A percentile compares a stretch with the other conserved stretches of the same genome.
phyloP scores from a whole-genome alignment of 2,113 vertebrate genomes.

The Balaenoptera acutorostrata region DNA sequence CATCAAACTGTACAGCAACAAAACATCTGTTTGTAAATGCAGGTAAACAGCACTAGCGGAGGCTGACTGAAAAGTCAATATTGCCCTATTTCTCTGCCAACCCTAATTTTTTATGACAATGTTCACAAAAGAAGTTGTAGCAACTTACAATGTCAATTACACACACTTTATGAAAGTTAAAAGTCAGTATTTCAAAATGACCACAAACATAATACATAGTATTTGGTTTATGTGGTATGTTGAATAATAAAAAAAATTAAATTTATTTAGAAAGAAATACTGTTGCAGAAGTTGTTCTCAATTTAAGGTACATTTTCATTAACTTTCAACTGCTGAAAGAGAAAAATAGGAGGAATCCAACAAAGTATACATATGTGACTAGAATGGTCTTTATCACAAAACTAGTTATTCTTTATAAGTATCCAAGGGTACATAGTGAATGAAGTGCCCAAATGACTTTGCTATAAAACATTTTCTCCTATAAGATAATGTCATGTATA shows the following conservation, averaged over 20 bases:
- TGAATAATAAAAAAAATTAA: neutral
- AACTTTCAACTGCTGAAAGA: neutral
- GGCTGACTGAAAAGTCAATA: neutral
- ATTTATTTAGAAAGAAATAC: neutral
- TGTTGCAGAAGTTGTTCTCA: neutral
- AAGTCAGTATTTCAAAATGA: neutral
- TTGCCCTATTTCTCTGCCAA: neutral
- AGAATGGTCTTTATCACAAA: neutral
- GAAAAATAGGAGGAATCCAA: neutral
- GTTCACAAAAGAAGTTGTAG: neutral
- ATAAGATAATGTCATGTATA: neutral
- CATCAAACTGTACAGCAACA: neutral
- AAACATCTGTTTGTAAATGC: neutral
- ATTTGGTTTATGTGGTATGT: neutral
- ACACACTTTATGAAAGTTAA: neutral
- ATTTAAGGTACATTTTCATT: neutral
- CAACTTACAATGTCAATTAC: neutral
- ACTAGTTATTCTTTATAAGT: neutral
- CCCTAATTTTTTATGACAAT: neutral
- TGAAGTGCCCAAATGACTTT: neutral
- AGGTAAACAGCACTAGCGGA: neutral
- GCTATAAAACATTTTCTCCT: neutral
- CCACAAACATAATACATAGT: neutral
- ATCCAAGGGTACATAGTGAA: neutral
- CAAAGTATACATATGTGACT: neutral